phyloP scores from a whole-genome alignment of 2,888 invertebrate genomes.

The Noctua janthe region DNA sequence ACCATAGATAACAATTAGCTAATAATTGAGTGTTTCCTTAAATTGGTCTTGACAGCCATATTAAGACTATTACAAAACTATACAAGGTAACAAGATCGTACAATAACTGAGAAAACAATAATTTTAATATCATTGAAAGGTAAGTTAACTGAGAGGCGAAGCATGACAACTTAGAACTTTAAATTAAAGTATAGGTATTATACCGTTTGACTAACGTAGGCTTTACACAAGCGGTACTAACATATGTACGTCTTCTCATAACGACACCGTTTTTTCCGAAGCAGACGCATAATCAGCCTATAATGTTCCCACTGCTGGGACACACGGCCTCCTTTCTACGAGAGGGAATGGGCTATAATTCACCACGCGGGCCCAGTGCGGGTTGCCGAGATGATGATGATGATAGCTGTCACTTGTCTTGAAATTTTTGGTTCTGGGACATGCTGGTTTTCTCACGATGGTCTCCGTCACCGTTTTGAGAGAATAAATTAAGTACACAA shows the following conservation, averaged over 20 bases:
- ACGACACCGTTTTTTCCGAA: slow-evolving; percentile 10
- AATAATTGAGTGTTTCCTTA: neutral
- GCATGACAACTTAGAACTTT: slow-evolving; percentile 21
- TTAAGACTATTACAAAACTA: neutral
- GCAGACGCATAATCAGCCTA: too few species aligned
- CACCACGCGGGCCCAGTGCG: too few species aligned
- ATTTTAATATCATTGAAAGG: slow-evolving; percentile 34
- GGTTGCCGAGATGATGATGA: too few species aligned
- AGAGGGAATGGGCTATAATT: too few species aligned
- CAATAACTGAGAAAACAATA: slow-evolving; percentile 27
- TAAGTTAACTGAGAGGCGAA: slow-evolving; percentile 3
- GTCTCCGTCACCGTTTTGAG: too few species aligned
- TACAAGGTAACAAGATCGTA: slow-evolving; percentile 27
- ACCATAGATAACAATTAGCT: neutral
- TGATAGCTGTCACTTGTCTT: too few species aligned
- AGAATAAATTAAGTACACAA: too few species aligned
- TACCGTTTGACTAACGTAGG: slow-evolving; percentile 33
- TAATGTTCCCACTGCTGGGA: too few species aligned
- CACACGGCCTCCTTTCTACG: too few species aligned
- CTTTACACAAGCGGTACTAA: slow-evolving; percentile 22
- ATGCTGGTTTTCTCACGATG: too few species aligned
- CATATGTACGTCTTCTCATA: slow-evolving; percentile 9
- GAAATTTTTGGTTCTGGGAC: too few species aligned
- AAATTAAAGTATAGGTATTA: slow-evolving; percentile 2
- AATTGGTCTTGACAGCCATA: slow-evolving; percentile 1